Conservation (phyloP, 2,113 vertebrate genomes). For the Hypocryptadius cinnamomeus region DNA sequence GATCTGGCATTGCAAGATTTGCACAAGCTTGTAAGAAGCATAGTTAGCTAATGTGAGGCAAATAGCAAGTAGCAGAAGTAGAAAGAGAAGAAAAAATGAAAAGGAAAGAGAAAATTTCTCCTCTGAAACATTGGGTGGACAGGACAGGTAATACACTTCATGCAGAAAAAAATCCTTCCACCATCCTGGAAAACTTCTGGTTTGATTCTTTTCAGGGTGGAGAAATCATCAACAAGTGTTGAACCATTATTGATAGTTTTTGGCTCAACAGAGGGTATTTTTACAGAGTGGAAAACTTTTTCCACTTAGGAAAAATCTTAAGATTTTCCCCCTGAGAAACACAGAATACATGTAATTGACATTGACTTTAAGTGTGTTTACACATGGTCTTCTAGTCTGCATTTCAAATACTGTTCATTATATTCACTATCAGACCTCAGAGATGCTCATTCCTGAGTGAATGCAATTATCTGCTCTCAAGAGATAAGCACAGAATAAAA, state of each 20-base stretch:
- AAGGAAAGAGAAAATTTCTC: neutral
- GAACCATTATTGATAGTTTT: neutral
- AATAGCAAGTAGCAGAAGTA: neutral
- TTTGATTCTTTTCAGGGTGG: neutral
- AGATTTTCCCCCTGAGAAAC: neutral
- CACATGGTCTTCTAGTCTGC: neutral
- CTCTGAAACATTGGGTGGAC: neutral
- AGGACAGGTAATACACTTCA: neutral
- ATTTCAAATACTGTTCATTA: neutral
- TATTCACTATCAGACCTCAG: neutral
- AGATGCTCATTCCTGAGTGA: neutral
- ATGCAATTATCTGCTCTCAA: neutral
- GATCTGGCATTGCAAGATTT: neutral
- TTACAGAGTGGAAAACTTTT: neutral
- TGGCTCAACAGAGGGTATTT: neutral
- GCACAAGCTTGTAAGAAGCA: neutral
- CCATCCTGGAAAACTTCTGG: neutral
- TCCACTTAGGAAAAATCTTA: neutral
- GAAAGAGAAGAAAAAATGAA: neutral
- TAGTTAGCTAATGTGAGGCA: neutral
- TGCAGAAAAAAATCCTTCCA: rapidly evolving
- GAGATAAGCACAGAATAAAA: neutral
- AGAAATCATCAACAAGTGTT: neutral
- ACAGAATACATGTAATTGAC: neutral
- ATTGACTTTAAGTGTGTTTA: neutral